Conservation (phyloP, 1,140 invertebrate species). For the Zaprionus kolodkinae region DNA sequence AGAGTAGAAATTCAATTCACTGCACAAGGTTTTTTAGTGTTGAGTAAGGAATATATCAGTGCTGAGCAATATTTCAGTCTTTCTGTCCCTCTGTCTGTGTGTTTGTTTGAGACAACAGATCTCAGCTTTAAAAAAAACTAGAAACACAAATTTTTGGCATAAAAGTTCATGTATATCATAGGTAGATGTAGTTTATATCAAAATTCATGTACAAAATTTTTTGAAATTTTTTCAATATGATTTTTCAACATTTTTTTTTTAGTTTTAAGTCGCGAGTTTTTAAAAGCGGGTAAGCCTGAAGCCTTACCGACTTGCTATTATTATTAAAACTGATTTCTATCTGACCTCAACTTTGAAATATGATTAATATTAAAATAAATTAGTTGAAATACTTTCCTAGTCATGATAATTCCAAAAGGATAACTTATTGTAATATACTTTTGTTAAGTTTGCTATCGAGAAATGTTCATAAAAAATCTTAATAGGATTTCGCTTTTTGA, state of each 20-base stretch:
- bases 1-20: background rate
- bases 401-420: background rate
- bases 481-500: background rate
- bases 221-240: too few species aligned
- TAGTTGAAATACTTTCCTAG: background rate
- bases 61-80: background rate
- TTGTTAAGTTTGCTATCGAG: background rate
- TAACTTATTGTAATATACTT: background rate
- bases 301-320: too few species aligned
- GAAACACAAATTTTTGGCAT: too few species aligned
- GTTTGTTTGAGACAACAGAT: too few species aligned
- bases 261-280: too few species aligned
- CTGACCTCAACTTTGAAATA: background rate
- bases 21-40: background rate
- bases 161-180: too few species aligned
- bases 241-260: too few species aligned
- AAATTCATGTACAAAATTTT: too few species aligned
- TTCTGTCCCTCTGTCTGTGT: too few species aligned
- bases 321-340: background rate
- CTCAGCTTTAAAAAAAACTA: too few species aligned
- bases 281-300: too few species aligned
- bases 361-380: background rate
- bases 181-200: too few species aligned
- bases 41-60: background rate
- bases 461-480: slow-evolving; percentile 4